Base-by-base conservation (phyloP, 2,888 invertebrate species). In the Drosophila tripunctata region DNA sequence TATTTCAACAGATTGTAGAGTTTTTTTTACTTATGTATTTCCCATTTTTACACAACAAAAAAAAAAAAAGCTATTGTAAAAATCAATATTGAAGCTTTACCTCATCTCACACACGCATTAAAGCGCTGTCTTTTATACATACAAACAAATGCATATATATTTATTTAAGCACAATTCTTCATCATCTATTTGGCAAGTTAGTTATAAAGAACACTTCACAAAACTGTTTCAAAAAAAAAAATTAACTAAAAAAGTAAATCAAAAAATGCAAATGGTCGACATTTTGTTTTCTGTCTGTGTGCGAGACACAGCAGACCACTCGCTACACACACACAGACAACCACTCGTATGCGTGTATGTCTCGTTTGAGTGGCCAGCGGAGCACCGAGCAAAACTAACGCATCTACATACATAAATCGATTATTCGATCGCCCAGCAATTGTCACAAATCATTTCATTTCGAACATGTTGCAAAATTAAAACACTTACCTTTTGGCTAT, bases 241-340 rank as follows among this genome's bases (percentile, higher is more conserved):
- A 41, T 50, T 43, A 21, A 24, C 41, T 44, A 75, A 71, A 80
- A n/a, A 64, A 62, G 43, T 62, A 65, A 66, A 66, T 52, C 60
- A 72, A 36, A 67, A 75, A 78, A 75, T 68, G 69, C 68, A 74
- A 88, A 79, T 67, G 87, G 86, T 87, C 87, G 86, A 87, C 87
- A 87, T 87, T 87, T 87, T 87, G 87, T 87, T 87, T 88, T 84
- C 81, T 72, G 75, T 78, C 78, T 68, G 74, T 78, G 63, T 57
- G 41, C 33, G 63, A 51, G n/a, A n/a, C n/a, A n/a, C n/a, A n/a
- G n/a, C 55, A 31, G 60, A 48, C 58, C 57, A 64, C 69, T 83
- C 76, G 76, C 77, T 83, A 27, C 10, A 27, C 27, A 10, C 27
- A 27, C 70, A 68, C 67, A 41, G 58, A 60, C 70, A 79, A 75